Conservation (phyloP, 2,797 vertebrate species). For the Squalus acanthias region DNA sequence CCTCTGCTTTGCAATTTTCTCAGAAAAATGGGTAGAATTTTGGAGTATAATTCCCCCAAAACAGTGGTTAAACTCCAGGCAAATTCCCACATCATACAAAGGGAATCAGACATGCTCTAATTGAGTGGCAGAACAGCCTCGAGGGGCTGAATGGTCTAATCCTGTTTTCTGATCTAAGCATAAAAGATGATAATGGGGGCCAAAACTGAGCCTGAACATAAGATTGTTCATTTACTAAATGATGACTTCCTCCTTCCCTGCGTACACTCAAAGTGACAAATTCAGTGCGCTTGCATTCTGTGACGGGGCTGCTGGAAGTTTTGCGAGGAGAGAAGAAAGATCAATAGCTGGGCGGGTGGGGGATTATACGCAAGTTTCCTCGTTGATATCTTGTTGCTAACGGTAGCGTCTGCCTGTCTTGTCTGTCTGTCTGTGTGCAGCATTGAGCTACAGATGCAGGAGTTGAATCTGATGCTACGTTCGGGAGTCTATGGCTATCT, state of each 20-base stretch:
- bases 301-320: neutral
- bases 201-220: neutral
- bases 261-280: neutral
- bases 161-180: neutral
- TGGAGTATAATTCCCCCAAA: neutral
- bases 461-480: conserved; percentile 72
- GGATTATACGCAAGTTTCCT: neutral
- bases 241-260: neutral
- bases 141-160: neutral
- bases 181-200: neutral
- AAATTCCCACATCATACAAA: neutral
- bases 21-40: neutral
- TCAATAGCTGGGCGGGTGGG: neutral
- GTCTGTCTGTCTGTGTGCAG: conserved; percentile 54
- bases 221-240: neutral
- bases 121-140: neutral
- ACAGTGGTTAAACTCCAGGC: neutral
- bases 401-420: neutral
- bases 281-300: neutral
- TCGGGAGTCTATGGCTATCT: conserved; percentile 82
- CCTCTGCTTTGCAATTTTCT: neutral
- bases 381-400: neutral
- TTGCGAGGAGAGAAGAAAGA: neutral
- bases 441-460: conserved; percentile 92
- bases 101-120: neutral